A percentile compares a stretch with the other conserved stretches of the same genome.
Conservation (phyloP, 2,888 invertebrate species). For the Zhuqinia jingwanae region DNA sequence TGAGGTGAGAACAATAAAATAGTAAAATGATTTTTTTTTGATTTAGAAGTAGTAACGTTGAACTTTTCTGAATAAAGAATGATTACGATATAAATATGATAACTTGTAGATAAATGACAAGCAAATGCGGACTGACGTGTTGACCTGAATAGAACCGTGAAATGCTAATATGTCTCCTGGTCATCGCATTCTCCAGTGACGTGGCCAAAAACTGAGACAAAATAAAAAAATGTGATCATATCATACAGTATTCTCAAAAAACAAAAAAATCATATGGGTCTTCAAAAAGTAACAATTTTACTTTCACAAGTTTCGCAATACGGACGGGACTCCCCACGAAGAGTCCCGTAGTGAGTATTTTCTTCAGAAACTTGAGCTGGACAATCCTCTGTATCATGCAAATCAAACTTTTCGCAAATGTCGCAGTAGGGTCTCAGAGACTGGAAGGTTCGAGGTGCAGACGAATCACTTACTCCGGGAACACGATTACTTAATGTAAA, state of each 20-base stretch:
- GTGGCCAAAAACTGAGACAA: slow-evolving; percentile 93
- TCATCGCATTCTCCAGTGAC: slow-evolving; percentile 92
- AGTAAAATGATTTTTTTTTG: slow-evolving; percentile 1
- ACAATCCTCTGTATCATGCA: slow-evolving; percentile 98
- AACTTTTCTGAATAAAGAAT: neutral
- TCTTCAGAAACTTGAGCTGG: slow-evolving; percentile 89
- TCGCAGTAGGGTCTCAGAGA: slow-evolving; percentile 96
- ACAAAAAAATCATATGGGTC: too few relatives aligned
- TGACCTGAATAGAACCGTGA: neutral
- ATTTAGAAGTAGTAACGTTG: neutral
- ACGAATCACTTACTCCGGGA: neutral
- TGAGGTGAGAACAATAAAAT: neutral
- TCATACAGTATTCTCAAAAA: too few relatives aligned
- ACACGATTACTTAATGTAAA: slow-evolving; percentile 61
- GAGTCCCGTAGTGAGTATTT: slow-evolving; percentile 81
- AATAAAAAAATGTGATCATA: neutral
- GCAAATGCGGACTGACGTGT: slow-evolving; percentile 14
- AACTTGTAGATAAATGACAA: neutral
- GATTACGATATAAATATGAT: neutral
- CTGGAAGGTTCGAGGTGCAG: slow-evolving; percentile 79
- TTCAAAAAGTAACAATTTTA: slow-evolving; percentile 80
- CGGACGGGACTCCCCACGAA: slow-evolving; percentile 83
- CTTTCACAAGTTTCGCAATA: slow-evolving; percentile 98
- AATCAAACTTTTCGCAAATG: slow-evolving; percentile 98
- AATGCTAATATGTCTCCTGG: slow-evolving; percentile 88